phyloP scores from a whole-genome alignment of 1,140 invertebrate genomes.

The Meteorus sp. region DNA sequence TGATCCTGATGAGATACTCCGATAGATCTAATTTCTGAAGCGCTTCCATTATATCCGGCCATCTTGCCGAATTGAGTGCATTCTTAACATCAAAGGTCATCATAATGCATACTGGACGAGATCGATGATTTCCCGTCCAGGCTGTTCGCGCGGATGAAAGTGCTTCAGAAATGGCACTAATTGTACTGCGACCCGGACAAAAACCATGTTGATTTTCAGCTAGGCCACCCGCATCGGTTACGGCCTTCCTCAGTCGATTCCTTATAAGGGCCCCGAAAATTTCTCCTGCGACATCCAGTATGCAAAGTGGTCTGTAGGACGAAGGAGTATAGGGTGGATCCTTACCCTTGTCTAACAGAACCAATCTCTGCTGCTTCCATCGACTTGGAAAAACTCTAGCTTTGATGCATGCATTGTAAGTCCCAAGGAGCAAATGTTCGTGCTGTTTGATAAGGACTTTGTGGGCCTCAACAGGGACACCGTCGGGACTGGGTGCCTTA shows the following conservation, averaged over 20 bases:
- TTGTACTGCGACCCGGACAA: conserved; percentile 25
- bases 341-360: conserved; percentile 28
- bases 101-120: conserved; percentile 10
- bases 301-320: conserved; percentile 39
- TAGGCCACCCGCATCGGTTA: conserved; percentile 19
- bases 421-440: conserved; percentile 7
- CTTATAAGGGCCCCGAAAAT: conserved; percentile 27
- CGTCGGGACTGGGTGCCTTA: conserved; percentile 44
- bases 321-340: conserved; percentile 27
- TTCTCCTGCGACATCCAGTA: conserved; percentile 31
- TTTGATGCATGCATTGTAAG: conserved; percentile 28
- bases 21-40: conserved; percentile 6
- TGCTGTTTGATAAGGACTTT: conserved; percentile 12
- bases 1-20: conserved; percentile 24
- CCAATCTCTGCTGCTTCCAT: conserved; percentile 28
- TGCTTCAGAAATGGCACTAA: conserved; percentile 20
- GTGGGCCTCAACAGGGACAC: conserved; percentile 35
- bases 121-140: background rate
- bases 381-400: conserved; percentile 15
- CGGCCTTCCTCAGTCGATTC: background rate
- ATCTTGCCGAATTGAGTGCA: conserved; percentile 35
- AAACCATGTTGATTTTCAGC: conserved; percentile 29
- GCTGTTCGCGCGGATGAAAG: conserved; percentile 13
- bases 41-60: conserved; percentile 19
- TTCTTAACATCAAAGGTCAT: conserved; percentile 35